Evolutionary conservation across 2,888 invertebrate species (phyloP), one percentile per base, ranked within the genome.

Genomic region (Herminia tarsipennalis): DNA sequence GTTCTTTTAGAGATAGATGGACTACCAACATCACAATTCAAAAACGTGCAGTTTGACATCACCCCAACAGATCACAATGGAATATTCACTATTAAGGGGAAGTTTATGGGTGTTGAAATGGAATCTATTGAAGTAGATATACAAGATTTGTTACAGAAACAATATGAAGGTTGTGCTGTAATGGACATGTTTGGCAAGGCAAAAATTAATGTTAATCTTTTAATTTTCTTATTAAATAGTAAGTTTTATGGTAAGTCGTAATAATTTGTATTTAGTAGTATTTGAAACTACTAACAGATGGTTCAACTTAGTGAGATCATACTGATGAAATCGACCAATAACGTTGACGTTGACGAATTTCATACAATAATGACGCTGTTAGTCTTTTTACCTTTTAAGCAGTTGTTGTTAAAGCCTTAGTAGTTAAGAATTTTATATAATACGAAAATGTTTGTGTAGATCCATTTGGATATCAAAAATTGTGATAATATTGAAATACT

Each of bases 171-270:
- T 13, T 93, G 94, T 29, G 92, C 95, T 16, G 94, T 95, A 14
- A 95, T 95, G 93, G 94, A 95, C 63, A 93, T 96, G 91, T 96
- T 95, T 72, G 95, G 95, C n/a, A 95, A 94, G 78, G 95, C 95
- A 13, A 94, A 94, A 80, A 93, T 96, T 59, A 96, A 96, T 73
- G 95, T 96, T 10, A 96, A 96, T 78, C 92, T 96, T 29, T 88
- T 96, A 28, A 92, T 96, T 56, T 94, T 94, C 76, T 90, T 96
- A 52, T 83, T 96, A 20, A 96, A 96, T 79, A 94, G 93, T 67
- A 96, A 96, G 81, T 96, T 95, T 85, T 96, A 95, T 76, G 93
- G 94, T 56, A 94, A 94, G 75, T 80, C 81, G 18, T 78, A 77
- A 10, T 35, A 10, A 9, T 22, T n/a, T 6, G 5, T 24, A 4